These are phyloP conservation scores for Rhopilema esculentum DNA, from an alignment of 30 jellyfish, hydroid and myxozoan genomes.

Conservation along the genomic window DNA sequence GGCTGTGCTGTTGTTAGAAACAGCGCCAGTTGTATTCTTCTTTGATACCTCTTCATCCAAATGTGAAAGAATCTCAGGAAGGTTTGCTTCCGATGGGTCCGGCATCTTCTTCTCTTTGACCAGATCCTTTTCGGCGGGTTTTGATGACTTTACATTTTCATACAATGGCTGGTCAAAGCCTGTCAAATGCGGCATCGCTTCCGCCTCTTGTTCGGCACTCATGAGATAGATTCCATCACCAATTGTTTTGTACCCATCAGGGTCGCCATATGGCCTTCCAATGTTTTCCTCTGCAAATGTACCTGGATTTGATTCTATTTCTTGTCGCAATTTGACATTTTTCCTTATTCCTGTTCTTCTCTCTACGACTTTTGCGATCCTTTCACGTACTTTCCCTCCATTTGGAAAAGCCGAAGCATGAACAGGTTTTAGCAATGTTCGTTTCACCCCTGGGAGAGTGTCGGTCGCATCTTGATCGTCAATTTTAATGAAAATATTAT, in stretches of 20 bases:
- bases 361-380: background rate
- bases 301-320: conserved; percentile 72
- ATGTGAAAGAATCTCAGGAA: conserved; percentile 46
- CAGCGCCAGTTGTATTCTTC: conserved; percentile 3
- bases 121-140: background rate
- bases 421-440: background rate
- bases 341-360: background rate
- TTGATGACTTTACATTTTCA: background rate
- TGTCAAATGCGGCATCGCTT: conserved; percentile 20
- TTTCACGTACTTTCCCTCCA: background rate
- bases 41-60: conserved; percentile 24
- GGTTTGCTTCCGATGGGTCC: conserved; percentile 29
- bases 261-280: conserved; percentile 94
- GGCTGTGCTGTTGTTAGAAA: background rate
- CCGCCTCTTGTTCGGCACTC: conserved; percentile 67
- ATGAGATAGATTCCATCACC: conserved; percentile 92
- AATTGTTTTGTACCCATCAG: conserved; percentile 89
- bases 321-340: conserved; percentile 42
- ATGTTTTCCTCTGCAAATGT: conserved; percentile 59
- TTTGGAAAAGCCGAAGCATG: background rate
- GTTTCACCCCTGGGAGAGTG: background rate
- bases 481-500: background rate
- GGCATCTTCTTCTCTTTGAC: conserved; percentile 14
- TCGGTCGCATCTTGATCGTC: conserved; percentile 44
- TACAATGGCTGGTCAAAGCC: conserved; percentile 12